Percentiles rank a stretch among this genome's conserved stretches.
phyloP scores from a whole-genome alignment of 2,797 vertebrate species.

The Gymnoscopelus microlampas region DNA sequence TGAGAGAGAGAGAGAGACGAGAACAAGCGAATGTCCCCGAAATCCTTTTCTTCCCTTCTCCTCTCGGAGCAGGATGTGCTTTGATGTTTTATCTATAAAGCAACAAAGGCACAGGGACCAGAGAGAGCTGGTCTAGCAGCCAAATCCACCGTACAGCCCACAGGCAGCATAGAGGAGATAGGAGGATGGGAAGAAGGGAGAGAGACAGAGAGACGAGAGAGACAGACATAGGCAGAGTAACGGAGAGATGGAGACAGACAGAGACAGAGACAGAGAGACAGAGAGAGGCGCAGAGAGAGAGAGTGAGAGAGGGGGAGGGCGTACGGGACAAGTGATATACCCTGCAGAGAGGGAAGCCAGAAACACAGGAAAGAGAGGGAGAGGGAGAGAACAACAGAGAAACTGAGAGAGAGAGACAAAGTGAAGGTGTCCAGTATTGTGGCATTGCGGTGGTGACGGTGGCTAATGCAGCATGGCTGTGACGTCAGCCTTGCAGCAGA shows the following conservation, averaged over 20 bases:
- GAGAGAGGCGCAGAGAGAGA: neutral
- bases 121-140: slow-evolving; percentile 61
- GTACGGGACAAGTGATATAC: no score
- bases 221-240: neutral
- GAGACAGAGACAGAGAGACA: neutral
- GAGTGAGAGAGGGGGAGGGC: neutral
- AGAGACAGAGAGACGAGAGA: slow-evolving; percentile 4
- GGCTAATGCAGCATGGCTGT: slow-evolving; percentile 74
- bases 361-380: neutral
- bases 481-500: slow-evolving; percentile 82
- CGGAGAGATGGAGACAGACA: slow-evolving; percentile 3
- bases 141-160: slow-evolving; percentile 57
- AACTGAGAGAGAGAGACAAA: slow-evolving; percentile 1
- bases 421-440: slow-evolving; percentile 47
- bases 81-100: slow-evolving; percentile 81
- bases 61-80: slow-evolving; percentile 70
- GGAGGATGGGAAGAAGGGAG: slow-evolving; percentile 43
- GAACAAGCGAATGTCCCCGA: slow-evolving; percentile 65
- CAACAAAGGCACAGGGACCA: slow-evolving; percentile 69
- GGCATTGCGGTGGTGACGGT: slow-evolving; percentile 72
- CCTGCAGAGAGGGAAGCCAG: neutral
- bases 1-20: slow-evolving; percentile 54
- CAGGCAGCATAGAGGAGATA: slow-evolving; percentile 82
- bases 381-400: slow-evolving; percentile 18
- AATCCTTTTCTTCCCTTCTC: slow-evolving; percentile 53